Percentiles rank a stretch among this genome's conserved stretches.
These are phyloP conservation scores for Catamblyrhynchus diadema DNA, from an alignment of 2,797 vertebrate species.

Conservation along the genomic window DNA sequence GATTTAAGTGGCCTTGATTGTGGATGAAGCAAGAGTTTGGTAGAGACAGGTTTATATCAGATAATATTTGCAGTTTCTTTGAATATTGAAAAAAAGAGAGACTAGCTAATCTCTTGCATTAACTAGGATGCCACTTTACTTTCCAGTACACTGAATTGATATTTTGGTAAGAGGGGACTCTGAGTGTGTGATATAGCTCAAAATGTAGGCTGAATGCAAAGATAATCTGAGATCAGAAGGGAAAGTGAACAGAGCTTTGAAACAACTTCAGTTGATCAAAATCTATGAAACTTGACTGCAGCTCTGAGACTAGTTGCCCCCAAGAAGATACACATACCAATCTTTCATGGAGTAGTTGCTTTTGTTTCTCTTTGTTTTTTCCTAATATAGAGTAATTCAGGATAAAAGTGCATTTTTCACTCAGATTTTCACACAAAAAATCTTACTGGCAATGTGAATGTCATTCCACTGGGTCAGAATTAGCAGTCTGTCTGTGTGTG, in stretches of 20 bases:
- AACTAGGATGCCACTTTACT: background rate
- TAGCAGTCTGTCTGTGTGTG: accelerated
- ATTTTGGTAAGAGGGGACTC: background rate
- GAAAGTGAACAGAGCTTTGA: background rate
- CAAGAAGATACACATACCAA: background rate
- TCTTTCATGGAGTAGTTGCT: background rate
- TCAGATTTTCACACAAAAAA: background rate
- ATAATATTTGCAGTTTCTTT: background rate
- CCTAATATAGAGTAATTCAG: background rate
- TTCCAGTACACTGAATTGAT: background rate
- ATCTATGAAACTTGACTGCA: background rate
- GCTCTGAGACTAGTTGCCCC: background rate
- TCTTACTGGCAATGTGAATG: background rate
- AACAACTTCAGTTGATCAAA: background rate
- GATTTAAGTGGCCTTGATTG: background rate
- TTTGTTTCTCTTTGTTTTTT: background rate
- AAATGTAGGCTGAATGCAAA: background rate
- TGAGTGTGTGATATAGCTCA: background rate
- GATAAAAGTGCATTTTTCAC: background rate
- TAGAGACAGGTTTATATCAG: background rate
- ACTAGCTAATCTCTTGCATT: background rate
- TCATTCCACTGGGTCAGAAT: background rate
- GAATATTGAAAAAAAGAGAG: background rate
- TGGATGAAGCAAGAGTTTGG: background rate
- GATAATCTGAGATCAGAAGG: background rate